A percentile compares a stretch with the other conserved stretches of the same genome.
Conservation (phyloP, 2,888 invertebrate genomes). For the Tenodera sinensis region DNA sequence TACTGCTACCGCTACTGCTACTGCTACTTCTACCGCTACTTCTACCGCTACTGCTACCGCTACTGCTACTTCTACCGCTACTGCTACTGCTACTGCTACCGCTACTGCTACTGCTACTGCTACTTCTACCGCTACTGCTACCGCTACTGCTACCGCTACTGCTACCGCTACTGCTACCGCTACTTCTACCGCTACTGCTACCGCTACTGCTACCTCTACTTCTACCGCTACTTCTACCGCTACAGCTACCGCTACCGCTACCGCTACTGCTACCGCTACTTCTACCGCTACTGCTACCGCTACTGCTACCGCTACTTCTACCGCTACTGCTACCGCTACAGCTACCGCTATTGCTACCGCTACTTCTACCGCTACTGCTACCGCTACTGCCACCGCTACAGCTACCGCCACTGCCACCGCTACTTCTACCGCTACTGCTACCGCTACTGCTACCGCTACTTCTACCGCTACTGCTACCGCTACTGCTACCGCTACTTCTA, state of each 20-base stretch:
- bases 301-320: background rate
- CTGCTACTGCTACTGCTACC: background rate
- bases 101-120: background rate
- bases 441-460: background rate
- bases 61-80: background rate
- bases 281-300: background rate
- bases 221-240: background rate
- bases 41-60: background rate
- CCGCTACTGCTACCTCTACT: background rate
- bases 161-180: background rate
- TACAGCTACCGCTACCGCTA: background rate
- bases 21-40: background rate
- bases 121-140: background rate
- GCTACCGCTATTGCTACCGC: background rate
- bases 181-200: background rate
- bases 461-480: background rate
- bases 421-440: background rate
- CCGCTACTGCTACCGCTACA: background rate
- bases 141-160: background rate
- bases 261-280: background rate
- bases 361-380: background rate
- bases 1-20: background rate
- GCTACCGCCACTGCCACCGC: constrained; percentile 2
- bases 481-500: background rate
- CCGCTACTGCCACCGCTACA: background rate